Percentiles rank a stretch among this genome's conserved stretches.
These are phyloP conservation scores for Augiades crinisus DNA, from an alignment of 2,888 invertebrate genomes.

Conservation along the genomic window DNA sequence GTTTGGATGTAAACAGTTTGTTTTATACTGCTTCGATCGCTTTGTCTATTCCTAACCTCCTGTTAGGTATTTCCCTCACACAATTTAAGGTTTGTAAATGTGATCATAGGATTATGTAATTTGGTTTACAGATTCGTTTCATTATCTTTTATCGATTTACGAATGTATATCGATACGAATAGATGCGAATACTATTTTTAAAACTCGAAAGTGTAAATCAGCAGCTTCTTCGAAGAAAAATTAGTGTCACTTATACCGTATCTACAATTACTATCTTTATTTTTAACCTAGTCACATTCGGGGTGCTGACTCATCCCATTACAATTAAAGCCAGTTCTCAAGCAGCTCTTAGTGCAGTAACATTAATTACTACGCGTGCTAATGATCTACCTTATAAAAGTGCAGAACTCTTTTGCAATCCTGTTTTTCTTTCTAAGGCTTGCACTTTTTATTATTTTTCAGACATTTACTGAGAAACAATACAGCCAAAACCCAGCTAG, in stretches of 20 bases:
- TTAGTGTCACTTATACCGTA: background rate
- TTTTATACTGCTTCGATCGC: background rate
- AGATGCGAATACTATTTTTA: too few relatives aligned
- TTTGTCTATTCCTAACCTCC: background rate
- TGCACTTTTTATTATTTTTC: too few relatives aligned
- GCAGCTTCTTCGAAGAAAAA: background rate
- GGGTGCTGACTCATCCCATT: background rate
- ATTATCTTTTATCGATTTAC: too few relatives aligned
- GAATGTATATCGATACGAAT: too few relatives aligned
- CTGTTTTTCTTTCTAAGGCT: background rate
- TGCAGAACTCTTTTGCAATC: background rate
- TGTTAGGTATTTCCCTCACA: background rate
- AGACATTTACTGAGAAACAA: too few relatives aligned
- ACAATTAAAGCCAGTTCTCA: background rate
- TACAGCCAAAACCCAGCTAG: too few relatives aligned
- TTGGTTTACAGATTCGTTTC: background rate
- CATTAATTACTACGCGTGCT: constrained; percentile 6
- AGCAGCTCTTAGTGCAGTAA: constrained; percentile 3
- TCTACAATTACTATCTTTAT: background rate
- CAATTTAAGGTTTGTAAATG: too few relatives aligned
- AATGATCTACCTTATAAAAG: background rate
- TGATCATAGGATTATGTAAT: background rate
- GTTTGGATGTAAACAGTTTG: background rate
- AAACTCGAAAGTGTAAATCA: too few relatives aligned
- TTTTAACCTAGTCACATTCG: background rate